Evolutionary conservation across 2,888 invertebrate genomes (phyloP).

Genomic region (Drosophila merina): DNA sequence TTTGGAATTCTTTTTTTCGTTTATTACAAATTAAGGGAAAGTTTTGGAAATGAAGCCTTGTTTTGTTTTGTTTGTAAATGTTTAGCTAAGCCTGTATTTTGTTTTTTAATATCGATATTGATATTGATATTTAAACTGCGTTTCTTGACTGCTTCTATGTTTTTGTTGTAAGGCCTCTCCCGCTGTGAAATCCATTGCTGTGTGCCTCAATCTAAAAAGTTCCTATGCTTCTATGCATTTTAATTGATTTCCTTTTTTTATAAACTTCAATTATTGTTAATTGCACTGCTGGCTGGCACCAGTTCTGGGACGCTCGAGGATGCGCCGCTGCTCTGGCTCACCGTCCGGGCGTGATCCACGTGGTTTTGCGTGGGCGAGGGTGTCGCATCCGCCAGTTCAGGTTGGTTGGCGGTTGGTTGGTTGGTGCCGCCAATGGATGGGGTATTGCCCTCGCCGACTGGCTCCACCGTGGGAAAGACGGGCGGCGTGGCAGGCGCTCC

Average conservation of each 20-base stretch:
- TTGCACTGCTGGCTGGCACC: conserved; percentile 72
- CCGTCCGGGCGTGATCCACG: conserved; percentile 87
- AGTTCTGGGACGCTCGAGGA: conserved; percentile 80
- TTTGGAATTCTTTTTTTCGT: conserved; percentile 59
- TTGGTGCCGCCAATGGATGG: no score
- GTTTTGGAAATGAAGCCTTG: conserved; percentile 12
- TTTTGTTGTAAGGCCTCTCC: conserved; percentile 18
- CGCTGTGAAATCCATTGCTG: conserved; percentile 17
- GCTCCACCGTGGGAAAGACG: conserved; percentile 81
- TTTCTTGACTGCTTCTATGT: background rate
- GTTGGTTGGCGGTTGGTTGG: background rate
- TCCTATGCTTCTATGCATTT: background rate
- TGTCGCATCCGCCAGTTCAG: conserved; percentile 80
- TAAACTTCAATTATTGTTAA: conserved; percentile 64
- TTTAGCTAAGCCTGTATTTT: conserved; percentile 13
- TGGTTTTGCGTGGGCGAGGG: conserved; percentile 78
- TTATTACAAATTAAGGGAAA: conserved; percentile 6
- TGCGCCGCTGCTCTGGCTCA: conserved; percentile 86
- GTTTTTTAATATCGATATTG: background rate
- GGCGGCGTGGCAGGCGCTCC: conserved; percentile 80
- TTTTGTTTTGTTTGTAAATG: background rate
- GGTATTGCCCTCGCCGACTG: conserved; percentile 32
- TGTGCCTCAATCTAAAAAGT: conserved; percentile 25
- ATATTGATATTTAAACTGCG: background rate
- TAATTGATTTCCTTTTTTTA: background rate